These are phyloP conservation scores for Linepithema humile DNA, from an alignment of 1,140 invertebrate genomes.

Conservation along the genomic window DNA sequence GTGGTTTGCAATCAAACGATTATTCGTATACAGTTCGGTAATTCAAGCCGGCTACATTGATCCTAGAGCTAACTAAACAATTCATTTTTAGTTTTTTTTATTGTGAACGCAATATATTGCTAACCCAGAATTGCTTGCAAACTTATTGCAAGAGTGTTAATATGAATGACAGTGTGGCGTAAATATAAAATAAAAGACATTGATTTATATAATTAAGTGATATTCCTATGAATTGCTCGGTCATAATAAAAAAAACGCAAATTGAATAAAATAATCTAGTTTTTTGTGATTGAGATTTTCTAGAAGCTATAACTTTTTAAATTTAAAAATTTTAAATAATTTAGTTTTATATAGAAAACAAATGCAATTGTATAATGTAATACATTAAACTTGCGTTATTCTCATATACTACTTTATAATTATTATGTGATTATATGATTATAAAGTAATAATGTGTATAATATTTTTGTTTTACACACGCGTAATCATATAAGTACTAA, in stretches of 20 bases:
- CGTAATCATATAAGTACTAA: too few relatives aligned
- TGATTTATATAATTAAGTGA: neutral
- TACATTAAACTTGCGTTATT: too few relatives aligned
- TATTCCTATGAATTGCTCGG: neutral
- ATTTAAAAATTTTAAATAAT: neutral
- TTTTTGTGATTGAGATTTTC: too few relatives aligned
- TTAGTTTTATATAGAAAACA: neutral
- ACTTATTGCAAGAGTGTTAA: neutral
- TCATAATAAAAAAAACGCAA: neutral
- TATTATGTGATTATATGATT: too few relatives aligned
- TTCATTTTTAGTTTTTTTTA: neutral
- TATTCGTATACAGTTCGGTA: conserved; percentile 30
- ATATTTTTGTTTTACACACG: too few relatives aligned
- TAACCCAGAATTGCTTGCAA: neutral
- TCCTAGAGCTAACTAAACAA: neutral
- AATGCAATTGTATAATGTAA: too few relatives aligned
- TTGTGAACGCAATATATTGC: neutral
- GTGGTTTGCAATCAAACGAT: neutral
- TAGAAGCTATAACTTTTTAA: neutral
- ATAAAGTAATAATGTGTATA: too few relatives aligned
- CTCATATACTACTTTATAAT: too few relatives aligned
- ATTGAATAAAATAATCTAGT: neutral
- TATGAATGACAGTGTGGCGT: neutral
- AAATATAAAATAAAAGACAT: conserved; percentile 26
- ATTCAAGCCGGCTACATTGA: neutral